phyloP scores from a whole-genome alignment of 2,797 vertebrate species.

The Sitta carolinensis region DNA sequence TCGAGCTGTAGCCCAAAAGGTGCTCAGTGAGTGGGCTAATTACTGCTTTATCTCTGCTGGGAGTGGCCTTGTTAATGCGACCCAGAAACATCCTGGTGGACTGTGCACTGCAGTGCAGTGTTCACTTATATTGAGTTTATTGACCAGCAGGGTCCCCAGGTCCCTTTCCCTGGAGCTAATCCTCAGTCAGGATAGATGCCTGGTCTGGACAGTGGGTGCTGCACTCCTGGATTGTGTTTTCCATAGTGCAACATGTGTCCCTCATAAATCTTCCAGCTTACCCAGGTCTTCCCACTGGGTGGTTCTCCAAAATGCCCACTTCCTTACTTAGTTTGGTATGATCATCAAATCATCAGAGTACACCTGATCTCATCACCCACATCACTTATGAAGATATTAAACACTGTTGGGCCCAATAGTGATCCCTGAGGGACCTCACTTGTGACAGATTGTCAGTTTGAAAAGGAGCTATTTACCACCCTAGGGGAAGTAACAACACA shows the following conservation, averaged over 20 bases:
- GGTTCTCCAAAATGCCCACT: no score
- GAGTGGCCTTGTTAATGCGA: background rate
- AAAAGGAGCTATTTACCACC: background rate
- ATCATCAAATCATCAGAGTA: background rate
- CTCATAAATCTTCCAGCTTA: background rate
- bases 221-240: background rate
- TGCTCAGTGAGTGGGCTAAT: background rate
- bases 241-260: background rate
- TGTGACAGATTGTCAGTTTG: background rate
- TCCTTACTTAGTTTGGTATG: background rate
- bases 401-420: background rate
- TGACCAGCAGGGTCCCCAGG: background rate
- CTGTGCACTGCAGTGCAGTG: no score
- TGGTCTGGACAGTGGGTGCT: no score
- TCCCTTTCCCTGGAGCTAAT: background rate
- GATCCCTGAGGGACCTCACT: background rate
- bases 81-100: background rate
- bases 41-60: background rate
- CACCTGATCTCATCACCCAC: background rate
- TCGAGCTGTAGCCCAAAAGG: background rate
- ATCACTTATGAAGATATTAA: background rate
- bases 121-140: background rate
- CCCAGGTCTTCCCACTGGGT: background rate
- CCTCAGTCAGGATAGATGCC: background rate
- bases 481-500: background rate